Evolutionary conservation across 2,888 invertebrate genomes (phyloP).

Genomic region (Hypselothyrea guttata): DNA sequence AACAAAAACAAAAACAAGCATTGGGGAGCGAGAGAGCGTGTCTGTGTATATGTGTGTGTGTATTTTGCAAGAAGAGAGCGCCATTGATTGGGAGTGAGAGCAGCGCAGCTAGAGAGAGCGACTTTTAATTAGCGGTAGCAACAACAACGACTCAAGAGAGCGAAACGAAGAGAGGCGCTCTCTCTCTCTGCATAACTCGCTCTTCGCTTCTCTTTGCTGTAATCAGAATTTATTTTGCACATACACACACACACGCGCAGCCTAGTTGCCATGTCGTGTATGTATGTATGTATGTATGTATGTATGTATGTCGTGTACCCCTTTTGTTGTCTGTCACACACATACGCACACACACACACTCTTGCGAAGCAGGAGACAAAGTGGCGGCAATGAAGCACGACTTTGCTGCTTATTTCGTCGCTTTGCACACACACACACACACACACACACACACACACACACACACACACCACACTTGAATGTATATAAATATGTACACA

Average conservation of each 20-base stretch:
- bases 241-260: too few species aligned
- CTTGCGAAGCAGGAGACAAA: constrained; percentile 47
- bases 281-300: background rate
- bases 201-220: too few species aligned
- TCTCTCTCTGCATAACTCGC: too few species aligned
- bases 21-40: constrained; percentile 4
- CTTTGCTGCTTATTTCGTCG: constrained; percentile 27
- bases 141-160: too few species aligned
- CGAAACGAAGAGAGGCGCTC: too few species aligned
- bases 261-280: background rate
- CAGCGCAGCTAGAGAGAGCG: background rate
- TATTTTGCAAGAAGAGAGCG: background rate
- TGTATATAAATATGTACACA: too few species aligned
- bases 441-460: background rate
- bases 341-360: constrained; percentile 17
- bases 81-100: too few species aligned
- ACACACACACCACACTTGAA: constrained; percentile 2
- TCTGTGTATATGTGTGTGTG: too few species aligned
- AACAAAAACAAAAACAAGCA: constrained; percentile 62
- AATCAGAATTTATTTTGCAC: too few species aligned
- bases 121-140: too few species aligned
- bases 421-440: constrained; percentile 3
- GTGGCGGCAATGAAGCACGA: constrained; percentile 35
- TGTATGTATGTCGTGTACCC: constrained; percentile 14
- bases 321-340: constrained; percentile 31